Evolutionary conservation across 2,888 invertebrate genomes (phyloP).

Genomic region (Bombyx huttoni): DNA sequence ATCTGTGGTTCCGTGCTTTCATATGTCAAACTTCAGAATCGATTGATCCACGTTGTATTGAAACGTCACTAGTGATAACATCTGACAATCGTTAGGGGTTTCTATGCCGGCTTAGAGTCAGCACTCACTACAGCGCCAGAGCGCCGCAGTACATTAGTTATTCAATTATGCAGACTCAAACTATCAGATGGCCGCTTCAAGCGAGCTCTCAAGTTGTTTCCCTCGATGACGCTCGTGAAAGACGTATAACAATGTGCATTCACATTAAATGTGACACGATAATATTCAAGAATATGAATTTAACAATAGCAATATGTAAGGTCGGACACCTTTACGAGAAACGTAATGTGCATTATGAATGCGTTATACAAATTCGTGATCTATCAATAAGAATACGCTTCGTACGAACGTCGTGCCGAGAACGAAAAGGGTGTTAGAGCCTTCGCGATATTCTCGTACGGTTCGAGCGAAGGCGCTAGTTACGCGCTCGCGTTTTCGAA

Average conservation of each 20-base stretch:
- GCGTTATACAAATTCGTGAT: constrained; percentile 42
- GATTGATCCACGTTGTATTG: constrained; percentile 63
- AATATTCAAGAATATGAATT: constrained; percentile 28
- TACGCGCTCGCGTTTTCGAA: constrained; percentile 53
- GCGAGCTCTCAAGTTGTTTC: constrained; percentile 33
- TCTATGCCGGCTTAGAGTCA: constrained; percentile 31
- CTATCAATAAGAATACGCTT: constrained; percentile 26
- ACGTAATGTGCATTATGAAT: constrained; percentile 3
- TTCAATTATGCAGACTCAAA: constrained; percentile 57
- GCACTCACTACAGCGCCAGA: constrained; percentile 31
- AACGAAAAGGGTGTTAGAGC: constrained; percentile 35
- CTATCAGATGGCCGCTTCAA: constrained; percentile 48
- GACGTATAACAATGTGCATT: constrained; percentile 38
- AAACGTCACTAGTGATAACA: constrained; percentile 63
- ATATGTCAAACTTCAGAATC: constrained; percentile 23
- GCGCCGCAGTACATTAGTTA: constrained; percentile 45
- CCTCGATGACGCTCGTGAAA: constrained; percentile 36
- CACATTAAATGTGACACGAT: constrained; percentile 29
- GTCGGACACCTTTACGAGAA: constrained; percentile 4
- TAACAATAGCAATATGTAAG: constrained; percentile 1
- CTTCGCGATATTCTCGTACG: constrained; percentile 36
- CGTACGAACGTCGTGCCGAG: constrained; percentile 13
- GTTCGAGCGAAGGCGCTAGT: constrained; percentile 62
- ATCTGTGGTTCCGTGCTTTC: constrained; percentile 23
- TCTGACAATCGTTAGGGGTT: constrained; percentile 57